phyloP scores from a whole-genome alignment of 2,888 invertebrate genomes.

The Melinopterus prodromus region DNA sequence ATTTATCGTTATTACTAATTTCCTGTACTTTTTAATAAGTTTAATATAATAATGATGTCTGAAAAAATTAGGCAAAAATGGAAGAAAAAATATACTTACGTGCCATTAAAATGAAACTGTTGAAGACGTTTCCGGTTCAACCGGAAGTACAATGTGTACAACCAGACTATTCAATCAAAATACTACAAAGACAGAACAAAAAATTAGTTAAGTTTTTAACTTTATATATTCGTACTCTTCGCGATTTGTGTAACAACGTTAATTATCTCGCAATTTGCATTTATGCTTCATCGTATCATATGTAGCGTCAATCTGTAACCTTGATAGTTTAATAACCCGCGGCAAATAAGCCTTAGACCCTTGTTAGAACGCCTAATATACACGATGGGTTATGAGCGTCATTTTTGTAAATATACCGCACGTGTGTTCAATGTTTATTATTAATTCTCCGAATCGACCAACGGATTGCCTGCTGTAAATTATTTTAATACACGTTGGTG shows the following conservation, averaged over 20 bases:
- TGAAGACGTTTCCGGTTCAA: no score
- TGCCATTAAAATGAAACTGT: no score
- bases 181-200: no score
- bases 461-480: not conserved
- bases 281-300: not conserved
- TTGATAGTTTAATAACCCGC: not conserved
- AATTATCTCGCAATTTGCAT: not conserved
- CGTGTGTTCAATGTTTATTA: not conserved
- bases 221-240: not conserved
- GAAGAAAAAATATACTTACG: no score
- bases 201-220: not conserved
- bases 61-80: no score
- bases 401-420: conserved; percentile 4
- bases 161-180: no score
- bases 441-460: not conserved
- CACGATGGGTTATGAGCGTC: not conserved
- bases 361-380: not conserved
- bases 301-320: conserved; percentile 4
- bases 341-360: not conserved
- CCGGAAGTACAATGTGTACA: no score
- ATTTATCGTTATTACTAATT: no score
- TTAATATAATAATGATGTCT: no score
- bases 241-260: not conserved
- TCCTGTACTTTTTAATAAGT: no score
- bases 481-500: not conserved